Conservation (phyloP, 2,888 invertebrate genomes). For the Dendrolimus pini region DNA sequence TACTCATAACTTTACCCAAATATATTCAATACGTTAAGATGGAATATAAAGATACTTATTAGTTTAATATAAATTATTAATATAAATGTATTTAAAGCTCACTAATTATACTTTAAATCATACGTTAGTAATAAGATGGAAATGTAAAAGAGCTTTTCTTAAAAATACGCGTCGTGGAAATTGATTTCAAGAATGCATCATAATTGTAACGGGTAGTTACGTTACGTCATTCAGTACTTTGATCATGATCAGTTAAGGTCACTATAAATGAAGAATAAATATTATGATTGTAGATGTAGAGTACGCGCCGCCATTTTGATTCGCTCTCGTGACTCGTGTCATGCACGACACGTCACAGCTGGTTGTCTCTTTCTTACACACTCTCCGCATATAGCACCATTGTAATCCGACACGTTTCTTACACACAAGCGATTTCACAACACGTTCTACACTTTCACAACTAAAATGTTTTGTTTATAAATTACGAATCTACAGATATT, state of each 20-base stretch:
- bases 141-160: slow-evolving; percentile 33
- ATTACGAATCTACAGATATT: slow-evolving; percentile 72
- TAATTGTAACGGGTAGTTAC: slow-evolving; percentile 57
- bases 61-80: not conserved
- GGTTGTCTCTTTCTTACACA: slow-evolving; percentile 65
- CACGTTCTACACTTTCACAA: slow-evolving; percentile 75
- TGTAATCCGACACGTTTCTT: slow-evolving; percentile 76
- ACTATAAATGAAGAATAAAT: slow-evolving; percentile 73
- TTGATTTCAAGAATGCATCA: slow-evolving; percentile 35
- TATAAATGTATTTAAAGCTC: slow-evolving; percentile 26
- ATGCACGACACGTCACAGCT: slow-evolving; percentile 69
- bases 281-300: slow-evolving; percentile 76
- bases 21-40: not conserved
- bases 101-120: slow-evolving; percentile 8
- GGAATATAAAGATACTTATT: not conserved
- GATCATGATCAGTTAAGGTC: slow-evolving; percentile 73
- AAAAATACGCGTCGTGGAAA: slow-evolving; percentile 14
- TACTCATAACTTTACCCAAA: not conserved
- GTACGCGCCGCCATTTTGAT: slow-evolving; percentile 73
- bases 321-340: slow-evolving; percentile 72
- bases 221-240: slow-evolving; percentile 74
- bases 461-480: slow-evolving; percentile 70
- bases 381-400: slow-evolving; percentile 76
- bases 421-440: slow-evolving; percentile 76
- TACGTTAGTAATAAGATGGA: slow-evolving; percentile 29